These are phyloP conservation scores for Sarcophilus harrisii DNA, from an alignment of 2,797 vertebrate species.

Conservation along the genomic window DNA sequence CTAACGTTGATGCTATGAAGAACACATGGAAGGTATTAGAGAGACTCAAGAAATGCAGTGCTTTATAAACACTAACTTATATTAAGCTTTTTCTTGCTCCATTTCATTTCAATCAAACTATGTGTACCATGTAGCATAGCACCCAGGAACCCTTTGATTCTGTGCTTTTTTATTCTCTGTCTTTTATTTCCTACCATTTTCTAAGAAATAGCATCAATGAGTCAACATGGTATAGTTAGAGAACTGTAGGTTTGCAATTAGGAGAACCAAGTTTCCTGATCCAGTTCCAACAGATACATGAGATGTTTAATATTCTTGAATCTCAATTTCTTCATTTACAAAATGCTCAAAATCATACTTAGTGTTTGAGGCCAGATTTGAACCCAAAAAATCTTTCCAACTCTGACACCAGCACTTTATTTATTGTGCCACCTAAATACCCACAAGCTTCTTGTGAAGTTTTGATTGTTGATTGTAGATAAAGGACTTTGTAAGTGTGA, in stretches of 20 bases:
- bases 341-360: background rate
- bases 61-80: slow-evolving; percentile 16
- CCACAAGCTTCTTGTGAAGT: no score
- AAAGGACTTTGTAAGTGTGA: background rate
- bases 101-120: background rate
- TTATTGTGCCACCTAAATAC: no score
- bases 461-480: background rate
- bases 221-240: background rate
- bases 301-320: background rate
- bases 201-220: slow-evolving; percentile 12
- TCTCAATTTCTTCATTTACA: background rate
- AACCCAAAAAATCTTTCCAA: no score
- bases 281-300: background rate
- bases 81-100: background rate
- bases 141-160: background rate
- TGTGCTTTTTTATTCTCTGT: slow-evolving; percentile 10
- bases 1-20: background rate
- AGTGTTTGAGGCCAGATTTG: no score
- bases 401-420: no score
- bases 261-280: background rate
- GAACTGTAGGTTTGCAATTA: background rate
- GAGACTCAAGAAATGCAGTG: background rate
- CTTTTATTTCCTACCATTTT: background rate
- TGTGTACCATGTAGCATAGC: background rate
- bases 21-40: slow-evolving; percentile 10